Evolutionary conservation across 2,113 vertebrate species (phyloP).

Genomic region (Lagopus muta): DNA sequence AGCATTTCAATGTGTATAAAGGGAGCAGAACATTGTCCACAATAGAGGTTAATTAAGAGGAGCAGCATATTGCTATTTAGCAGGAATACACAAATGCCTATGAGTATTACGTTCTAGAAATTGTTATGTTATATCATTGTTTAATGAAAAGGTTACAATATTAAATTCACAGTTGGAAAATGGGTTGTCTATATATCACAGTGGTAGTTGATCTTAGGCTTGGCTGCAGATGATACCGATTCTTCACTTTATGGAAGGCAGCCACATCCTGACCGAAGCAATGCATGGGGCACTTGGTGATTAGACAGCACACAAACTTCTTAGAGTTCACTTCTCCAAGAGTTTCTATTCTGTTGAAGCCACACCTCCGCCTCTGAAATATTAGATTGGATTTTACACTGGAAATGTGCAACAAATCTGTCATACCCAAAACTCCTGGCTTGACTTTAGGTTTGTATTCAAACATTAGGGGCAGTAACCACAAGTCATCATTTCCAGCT

Average conservation of each 20-base stretch:
- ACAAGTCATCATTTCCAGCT: neutral
- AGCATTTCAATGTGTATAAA: neutral
- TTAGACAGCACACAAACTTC: neutral
- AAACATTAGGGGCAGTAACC: neutral
- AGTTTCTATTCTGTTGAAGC: neutral
- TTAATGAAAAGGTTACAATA: neutral
- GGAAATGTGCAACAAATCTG: neutral
- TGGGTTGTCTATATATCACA: fast-evolving
- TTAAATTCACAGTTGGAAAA: neutral
- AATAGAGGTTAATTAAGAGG: neutral
- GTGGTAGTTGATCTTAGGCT: neutral
- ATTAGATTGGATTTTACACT: neutral
- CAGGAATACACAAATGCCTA: neutral
- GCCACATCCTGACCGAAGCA: neutral
- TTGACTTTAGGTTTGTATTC: neutral
- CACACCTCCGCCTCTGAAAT: neutral
- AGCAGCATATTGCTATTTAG: neutral
- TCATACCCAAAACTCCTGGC: neutral
- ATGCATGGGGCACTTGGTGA: neutral
- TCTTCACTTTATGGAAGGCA: neutral
- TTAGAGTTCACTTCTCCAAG: neutral
- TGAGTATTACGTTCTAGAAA: neutral
- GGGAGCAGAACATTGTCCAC: neutral
- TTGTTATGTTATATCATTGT: neutral
- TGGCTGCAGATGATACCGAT: neutral